Evolutionary conservation across 1,140 invertebrate genomes (phyloP), one percentile per base, ranked within the genome.

Genomic region (Globodera rostochiensis): DNA sequence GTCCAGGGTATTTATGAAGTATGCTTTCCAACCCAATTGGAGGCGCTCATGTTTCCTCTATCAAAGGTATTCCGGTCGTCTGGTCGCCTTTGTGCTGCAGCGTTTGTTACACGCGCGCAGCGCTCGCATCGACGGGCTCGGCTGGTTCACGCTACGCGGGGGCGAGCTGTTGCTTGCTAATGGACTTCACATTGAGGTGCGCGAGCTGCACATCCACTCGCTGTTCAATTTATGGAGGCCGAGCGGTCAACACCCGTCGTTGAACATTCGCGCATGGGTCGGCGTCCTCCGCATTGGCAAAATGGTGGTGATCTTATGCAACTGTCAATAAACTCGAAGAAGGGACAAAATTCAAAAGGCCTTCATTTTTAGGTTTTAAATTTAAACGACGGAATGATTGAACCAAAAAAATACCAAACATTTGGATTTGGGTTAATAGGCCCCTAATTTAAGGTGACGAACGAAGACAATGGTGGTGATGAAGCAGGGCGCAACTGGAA

Each of bases 181-280:
- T 21, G 86, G 82, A 19, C 66, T 87, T n/a, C 19, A 19, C 13
- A 19, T 86, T 87, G 90, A 91, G 81, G 83, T 91, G 78, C 87
- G 89, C n/a, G 82, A 86, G 74, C 79, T 91, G 25, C 87, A 89
- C 85, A 53, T 91, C 50, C 86, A 88, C 11, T 49, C 46, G 50
- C 47, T 78, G 47, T 78, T 78, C 45, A 64, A 70, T n/a, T 78
- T 60, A 60, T 46, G 57, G 57, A 19, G 13, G 19, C 57, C 15
- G 57, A 15, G 77, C 50, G 21, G 60, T 66, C 49, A 47, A 21
- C n/a, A 60, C 7, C 60, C 64, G 66, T 36, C 64, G 6, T 11
- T 78, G 49, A 78, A 78, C 66, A 19, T 78, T n/a, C 11, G 70
- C 25, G 77, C 25, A 45, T 78, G 47, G n/a, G 36, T 78, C 4